Percentiles rank a stretch among this genome's conserved stretches.
Conservation (phyloP, 2,888 invertebrate genomes). For the Macaria notata region DNA sequence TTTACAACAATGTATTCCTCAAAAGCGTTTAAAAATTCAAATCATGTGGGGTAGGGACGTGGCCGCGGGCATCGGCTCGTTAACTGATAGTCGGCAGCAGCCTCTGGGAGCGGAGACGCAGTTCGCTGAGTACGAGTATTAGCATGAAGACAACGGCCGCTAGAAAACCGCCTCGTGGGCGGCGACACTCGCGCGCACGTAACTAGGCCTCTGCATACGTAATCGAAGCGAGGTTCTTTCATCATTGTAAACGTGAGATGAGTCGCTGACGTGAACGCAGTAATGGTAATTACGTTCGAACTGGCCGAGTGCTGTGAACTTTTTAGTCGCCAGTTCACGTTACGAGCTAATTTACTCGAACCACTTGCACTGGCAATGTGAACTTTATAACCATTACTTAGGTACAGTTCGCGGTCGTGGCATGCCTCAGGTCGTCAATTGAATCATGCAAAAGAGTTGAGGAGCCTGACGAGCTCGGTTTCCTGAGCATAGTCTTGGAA, state of each 20-base stretch:
- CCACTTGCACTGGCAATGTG: too few relatives aligned
- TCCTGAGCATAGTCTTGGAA: slow-evolving; percentile 2
- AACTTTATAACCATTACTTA: too few relatives aligned
- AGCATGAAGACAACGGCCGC: slow-evolving; percentile 53
- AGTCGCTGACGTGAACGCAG: slow-evolving; percentile 39
- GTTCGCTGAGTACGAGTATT: slow-evolving; percentile 49
- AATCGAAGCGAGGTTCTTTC: slow-evolving; percentile 57
- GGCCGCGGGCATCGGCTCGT: slow-evolving; percentile 14
- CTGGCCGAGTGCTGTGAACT: slow-evolving; percentile 7
- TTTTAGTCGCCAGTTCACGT: slow-evolving; percentile 2
- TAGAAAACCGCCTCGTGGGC: slow-evolving; percentile 55
- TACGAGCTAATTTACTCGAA: background rate
- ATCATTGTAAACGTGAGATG: slow-evolving; percentile 52
- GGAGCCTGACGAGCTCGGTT: too few relatives aligned
- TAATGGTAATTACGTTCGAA: slow-evolving; percentile 13
- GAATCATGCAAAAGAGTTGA: too few relatives aligned
- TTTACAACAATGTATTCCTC: slow-evolving; percentile 5
- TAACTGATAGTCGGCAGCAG: slow-evolving; percentile 42
- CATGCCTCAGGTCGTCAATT: too few relatives aligned
- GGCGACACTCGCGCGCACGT: slow-evolving; percentile 36
- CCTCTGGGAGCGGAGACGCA: slow-evolving; percentile 49
- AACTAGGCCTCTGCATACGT: slow-evolving; percentile 47
- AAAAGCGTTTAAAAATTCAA: slow-evolving; percentile 31
- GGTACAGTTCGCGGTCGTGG: too few relatives aligned
- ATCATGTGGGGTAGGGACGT: slow-evolving; percentile 11